Base-by-base conservation (phyloP, 1,140 invertebrate genomes). In the Dendroctonus valens region DNA sequence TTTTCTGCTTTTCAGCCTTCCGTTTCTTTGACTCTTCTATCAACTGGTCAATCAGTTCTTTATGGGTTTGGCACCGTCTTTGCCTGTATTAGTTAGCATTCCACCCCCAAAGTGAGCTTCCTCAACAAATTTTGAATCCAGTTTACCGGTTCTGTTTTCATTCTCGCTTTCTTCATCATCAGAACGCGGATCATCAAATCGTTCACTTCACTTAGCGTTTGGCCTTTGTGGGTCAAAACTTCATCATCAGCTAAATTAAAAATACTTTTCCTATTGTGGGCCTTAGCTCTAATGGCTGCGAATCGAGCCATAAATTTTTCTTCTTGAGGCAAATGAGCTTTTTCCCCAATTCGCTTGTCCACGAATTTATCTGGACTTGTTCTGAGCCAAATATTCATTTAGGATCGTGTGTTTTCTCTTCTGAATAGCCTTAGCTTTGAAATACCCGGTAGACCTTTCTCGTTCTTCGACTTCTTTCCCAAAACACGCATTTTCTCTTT, bases 31-130 rank as follows among this genome's bases (percentile, higher is more conserved):
- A 93, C 69, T 96, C 91, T 1, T 84, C 81, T 70, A 98, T 97
- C 7, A 97, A 80, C 74, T 96, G 89, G 55, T 94, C 90, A 70
- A 98, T 95, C 52, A 93, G 81, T 74, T 93, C 87, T 78, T 93
- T 91, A 58, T 93, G 87, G 5, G 88, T 89, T 87, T 88, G 26
- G 80, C 82, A 6, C 84, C 84, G 14, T 86, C 83, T 72, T 82
- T 81, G 41, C 85, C 78, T 11, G 83, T 84, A 59, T 85, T 90
- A 66, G 83, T 86, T 5, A 93, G 81, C 74, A 91, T 69, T 41
- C 89, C 89, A 65, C 94, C 94, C 67, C 93, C 93, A 80, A 97
- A 97, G 81, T 97, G 92, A 37, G 92, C 92, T 68, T 92, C 86
- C 49, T 86, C 84, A 4, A 97, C 93, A 81, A 95, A 94, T 4